Evolutionary conservation across 2,797 vertebrate species (phyloP), one percentile per base, ranked within the genome.

Genomic region (Cyclopterus lumpus): DNA sequence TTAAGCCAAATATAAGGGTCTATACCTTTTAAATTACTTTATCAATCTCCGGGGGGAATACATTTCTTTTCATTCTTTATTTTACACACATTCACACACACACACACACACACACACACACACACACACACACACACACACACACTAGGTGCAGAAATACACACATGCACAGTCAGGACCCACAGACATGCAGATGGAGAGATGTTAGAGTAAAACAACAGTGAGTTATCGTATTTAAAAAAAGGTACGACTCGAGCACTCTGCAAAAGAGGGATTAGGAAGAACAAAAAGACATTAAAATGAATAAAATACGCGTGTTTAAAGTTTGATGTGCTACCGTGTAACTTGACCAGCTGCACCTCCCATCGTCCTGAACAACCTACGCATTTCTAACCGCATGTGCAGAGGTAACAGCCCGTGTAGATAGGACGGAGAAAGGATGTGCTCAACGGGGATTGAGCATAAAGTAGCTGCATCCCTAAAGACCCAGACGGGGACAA

Each of bases 251-350:
- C 22, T 26, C 7, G 0, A 26, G 20, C 8, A 44, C 15, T 65
- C 40, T 38, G 62, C 5, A 6, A 34, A 40, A 22, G 32, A 55
- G 46, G 3, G 8, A 62, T 7, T 16, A 8, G 1, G 2, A 49
- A 9, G 40, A 4, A 15, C 5, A 24, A 15, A 8, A 1, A 4
- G 0, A 5, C 22, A 42, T 42, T 28, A 12, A 30, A 36, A 77
- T 40, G 1, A 44, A 78, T 9, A 53, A 65, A 68, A 54, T 16
- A 15, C n/a, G 67, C 36, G 3, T 36, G 61, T 67, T 80, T 79
- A 85, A 91, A 91, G 84, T 93, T 90, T 86, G 58, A 77, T 60
- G 58, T 46, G 51, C 16, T 42, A 15, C 22, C 57, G 15, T 81
- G 70, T 46, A 83, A 87, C 46, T 87, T 85, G 78, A 12, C 70